phyloP scores from a whole-genome alignment of 1,140 invertebrate genomes.

The Hetaerina americana region DNA sequence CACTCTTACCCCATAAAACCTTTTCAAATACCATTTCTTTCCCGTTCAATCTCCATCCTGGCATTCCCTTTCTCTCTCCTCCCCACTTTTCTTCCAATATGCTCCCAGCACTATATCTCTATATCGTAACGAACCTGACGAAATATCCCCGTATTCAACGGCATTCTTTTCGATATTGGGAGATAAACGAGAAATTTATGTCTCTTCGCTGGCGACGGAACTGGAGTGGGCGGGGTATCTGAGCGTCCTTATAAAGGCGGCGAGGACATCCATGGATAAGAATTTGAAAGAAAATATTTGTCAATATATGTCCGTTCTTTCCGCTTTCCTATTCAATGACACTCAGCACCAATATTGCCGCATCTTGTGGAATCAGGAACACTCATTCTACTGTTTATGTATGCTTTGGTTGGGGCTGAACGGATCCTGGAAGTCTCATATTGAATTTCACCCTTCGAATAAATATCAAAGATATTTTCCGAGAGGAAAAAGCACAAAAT shows the following conservation, averaged over 20 bases:
- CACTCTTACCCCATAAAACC: not conserved
- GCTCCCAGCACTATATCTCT: too few species aligned
- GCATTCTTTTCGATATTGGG: not conserved
- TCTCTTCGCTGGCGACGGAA: not conserved
- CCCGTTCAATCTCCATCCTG: not conserved
- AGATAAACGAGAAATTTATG: not conserved
- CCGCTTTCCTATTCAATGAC: not conserved
- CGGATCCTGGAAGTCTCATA: too few species aligned
- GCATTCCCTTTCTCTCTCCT: not conserved
- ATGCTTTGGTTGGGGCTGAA: too few species aligned
- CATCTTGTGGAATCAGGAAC: not conserved
- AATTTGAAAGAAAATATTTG: conserved; percentile 1
- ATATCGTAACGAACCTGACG: not conserved
- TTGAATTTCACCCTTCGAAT: too few species aligned
- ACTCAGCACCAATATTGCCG: not conserved
- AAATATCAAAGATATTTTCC: too few species aligned
- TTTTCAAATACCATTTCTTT: not conserved
- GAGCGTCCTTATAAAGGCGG: not conserved
- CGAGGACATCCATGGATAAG: not conserved
- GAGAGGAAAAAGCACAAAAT: too few species aligned
- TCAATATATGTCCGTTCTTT: not conserved
- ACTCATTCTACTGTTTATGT: too few species aligned
- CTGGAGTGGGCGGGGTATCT: not conserved
- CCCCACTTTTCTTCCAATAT: not conserved
- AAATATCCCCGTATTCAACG: not conserved